Evolutionary conservation across 2,888 invertebrate genomes (phyloP), one percentile per base, ranked within the genome.

Genomic region (Drosophila putrida): DNA sequence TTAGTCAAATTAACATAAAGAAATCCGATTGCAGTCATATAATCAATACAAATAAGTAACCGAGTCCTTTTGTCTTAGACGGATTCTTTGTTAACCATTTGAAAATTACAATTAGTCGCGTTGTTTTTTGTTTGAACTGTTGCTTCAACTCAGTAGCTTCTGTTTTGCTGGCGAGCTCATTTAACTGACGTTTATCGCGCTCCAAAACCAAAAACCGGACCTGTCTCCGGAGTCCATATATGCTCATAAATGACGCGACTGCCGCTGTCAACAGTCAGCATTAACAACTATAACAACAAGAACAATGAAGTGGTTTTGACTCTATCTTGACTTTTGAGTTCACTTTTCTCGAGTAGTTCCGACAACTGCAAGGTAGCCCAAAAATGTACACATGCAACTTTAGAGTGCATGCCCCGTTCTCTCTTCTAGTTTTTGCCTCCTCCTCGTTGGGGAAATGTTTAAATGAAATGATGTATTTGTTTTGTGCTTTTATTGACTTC

Each of bases 121-220:
- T n/a, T 33, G 9, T 25, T 4, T 31, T 9, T 25, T 39, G 57
- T 57, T 54, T 53, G 57, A 65, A 55, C 20, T n/a, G 43, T n/a
- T 33, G 20, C 43, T 25, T 9, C 9, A 54, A 20, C 20, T 20
- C 20, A 28, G 9, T 61, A n/a, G 82, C 85, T 88, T 79, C 82
- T 88, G 88, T 83, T 82, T 74, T 64, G 82, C 72, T 70, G 67
- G 67, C 60, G 77, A 53, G 71, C 82, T 79, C 85, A 72, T 79
- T 88, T 88, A 82, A 73, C 80, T 82, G 68, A 73, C 83, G 86
- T 84, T 87, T 84, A 87, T 87, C 82, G 63, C 85, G 79, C 75
- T 75, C 78, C 68, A 82, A 76, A 88, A 79, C 71, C 71, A 85
- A 75, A 55, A 78, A 88, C 83, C 88, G 88, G 83, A 83, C 80